phyloP scores from a whole-genome alignment of 2,888 invertebrate genomes.

The Cyclophora punctaria region DNA sequence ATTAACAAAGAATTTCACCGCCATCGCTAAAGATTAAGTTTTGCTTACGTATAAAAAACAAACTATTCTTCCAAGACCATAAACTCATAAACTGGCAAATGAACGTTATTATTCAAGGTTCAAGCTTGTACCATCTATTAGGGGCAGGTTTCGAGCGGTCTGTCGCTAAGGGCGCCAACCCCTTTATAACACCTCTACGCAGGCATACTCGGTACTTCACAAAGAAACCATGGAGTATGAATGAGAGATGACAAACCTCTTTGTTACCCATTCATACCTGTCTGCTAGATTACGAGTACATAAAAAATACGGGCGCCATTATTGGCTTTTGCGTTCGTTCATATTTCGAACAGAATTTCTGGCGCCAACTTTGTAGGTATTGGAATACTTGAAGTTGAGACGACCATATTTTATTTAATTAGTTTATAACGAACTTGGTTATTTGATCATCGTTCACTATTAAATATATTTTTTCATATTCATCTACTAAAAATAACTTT shows the following conservation, averaged over 20 bases:
- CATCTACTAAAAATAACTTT: no score
- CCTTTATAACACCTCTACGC: constrained; percentile 14
- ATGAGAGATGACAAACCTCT: constrained; percentile 15
- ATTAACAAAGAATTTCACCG: neutral
- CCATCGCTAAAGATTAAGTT: neutral
- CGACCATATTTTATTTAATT: no score
- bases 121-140: no score
- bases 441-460: no score
- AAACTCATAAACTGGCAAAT: no score
- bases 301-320: neutral
- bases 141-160: neutral
- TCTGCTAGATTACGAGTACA: constrained; percentile 7
- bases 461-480: no score
- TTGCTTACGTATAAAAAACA: no score
- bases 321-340: neutral
- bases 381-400: no score
- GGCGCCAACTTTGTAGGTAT: constrained; percentile 2
- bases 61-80: no score
- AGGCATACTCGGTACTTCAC: constrained; percentile 14
- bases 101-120: no score
- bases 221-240: constrained; percentile 24
- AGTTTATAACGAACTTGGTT: no score
- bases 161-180: constrained; percentile 26
- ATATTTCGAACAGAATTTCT: constrained; percentile 4
- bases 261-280: constrained; percentile 23